These are phyloP conservation scores for Dynastes grantii DNA, from an alignment of 2,888 invertebrate species.

Conservation along the genomic window DNA sequence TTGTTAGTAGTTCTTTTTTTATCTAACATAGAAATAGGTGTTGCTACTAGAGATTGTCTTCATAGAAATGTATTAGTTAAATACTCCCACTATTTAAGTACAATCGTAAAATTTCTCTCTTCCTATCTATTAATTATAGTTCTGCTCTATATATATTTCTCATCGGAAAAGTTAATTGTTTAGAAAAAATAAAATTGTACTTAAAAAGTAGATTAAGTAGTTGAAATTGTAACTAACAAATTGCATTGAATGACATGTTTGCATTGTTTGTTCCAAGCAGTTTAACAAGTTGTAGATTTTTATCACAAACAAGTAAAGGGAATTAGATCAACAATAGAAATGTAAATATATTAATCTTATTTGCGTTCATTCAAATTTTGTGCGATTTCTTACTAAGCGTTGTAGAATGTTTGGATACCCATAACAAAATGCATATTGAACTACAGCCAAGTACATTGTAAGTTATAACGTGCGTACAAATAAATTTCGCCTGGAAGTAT, in stretches of 20 bases:
- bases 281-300: slow-evolving; percentile 20
- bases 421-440: neutral
- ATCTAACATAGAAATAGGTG: slow-evolving; percentile 27
- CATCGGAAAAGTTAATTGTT: neutral
- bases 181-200: slow-evolving; percentile 25
- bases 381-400: neutral
- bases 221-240: slow-evolving; percentile 12
- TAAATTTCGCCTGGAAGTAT: too few species aligned
- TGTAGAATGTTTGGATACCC: slow-evolving; percentile 18
- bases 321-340: slow-evolving; percentile 39
- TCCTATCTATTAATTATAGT: too few species aligned
- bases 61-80: slow-evolving; percentile 3
- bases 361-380: neutral
- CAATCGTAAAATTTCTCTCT: slow-evolving; percentile 14
- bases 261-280: slow-evolving; percentile 14
- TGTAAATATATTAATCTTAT: slow-evolving; percentile 35
- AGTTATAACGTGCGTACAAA: too few species aligned
- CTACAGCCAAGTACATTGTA: too few species aligned
- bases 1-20: slow-evolving; percentile 27
- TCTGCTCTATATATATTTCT: neutral
- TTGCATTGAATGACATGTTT: slow-evolving; percentile 14
- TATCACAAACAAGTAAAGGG: slow-evolving; percentile 39
- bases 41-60: slow-evolving; percentile 1
- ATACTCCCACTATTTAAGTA: slow-evolving; percentile 18
- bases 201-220: slow-evolving; percentile 21